Conservation (phyloP, 2,797 vertebrate species). For the Bradypus variegatus region DNA sequence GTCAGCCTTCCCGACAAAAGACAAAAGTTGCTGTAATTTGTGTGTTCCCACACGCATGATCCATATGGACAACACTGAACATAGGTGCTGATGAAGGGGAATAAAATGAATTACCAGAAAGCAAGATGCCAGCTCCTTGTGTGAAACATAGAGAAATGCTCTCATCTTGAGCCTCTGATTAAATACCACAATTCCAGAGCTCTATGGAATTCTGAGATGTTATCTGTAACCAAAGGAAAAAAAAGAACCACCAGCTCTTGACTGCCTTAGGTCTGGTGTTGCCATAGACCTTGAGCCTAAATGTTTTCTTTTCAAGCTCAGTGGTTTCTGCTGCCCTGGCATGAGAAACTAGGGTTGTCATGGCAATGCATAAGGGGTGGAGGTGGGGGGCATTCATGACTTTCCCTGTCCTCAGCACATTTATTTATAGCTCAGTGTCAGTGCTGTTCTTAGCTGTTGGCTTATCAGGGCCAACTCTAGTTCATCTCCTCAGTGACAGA, state of each 20-base stretch:
- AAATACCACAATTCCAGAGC: constrained; percentile 11
- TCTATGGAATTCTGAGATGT: constrained; percentile 36
- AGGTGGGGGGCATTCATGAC: background rate
- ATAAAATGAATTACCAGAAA: constrained; percentile 26
- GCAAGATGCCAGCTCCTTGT: constrained; percentile 38
- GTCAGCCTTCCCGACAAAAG: constrained; percentile 74
- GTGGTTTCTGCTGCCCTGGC: background rate
- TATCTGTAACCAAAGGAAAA: constrained; percentile 19
- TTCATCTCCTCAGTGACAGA: constrained; percentile 12
- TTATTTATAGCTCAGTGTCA: constrained; percentile 32
- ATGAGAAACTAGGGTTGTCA: constrained; percentile 14
- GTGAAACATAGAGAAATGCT: constrained; percentile 7
- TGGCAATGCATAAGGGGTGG: background rate
- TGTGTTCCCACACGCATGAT: constrained; percentile 43
- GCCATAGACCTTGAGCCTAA: background rate
- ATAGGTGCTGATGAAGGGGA: constrained; percentile 38
- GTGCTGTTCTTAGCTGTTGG: background rate
- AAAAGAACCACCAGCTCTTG: background rate
- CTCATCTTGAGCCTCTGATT: constrained; percentile 29
- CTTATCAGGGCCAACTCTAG: background rate
- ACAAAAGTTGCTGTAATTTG: constrained; percentile 70
- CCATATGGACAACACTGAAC: constrained; percentile 53
- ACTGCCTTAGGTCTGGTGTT: background rate
- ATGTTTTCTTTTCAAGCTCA: background rate
- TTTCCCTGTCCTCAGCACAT: constrained; percentile 14